phyloP scores from a whole-genome alignment of 2,888 invertebrate genomes.

The Apotomis turbidana region DNA sequence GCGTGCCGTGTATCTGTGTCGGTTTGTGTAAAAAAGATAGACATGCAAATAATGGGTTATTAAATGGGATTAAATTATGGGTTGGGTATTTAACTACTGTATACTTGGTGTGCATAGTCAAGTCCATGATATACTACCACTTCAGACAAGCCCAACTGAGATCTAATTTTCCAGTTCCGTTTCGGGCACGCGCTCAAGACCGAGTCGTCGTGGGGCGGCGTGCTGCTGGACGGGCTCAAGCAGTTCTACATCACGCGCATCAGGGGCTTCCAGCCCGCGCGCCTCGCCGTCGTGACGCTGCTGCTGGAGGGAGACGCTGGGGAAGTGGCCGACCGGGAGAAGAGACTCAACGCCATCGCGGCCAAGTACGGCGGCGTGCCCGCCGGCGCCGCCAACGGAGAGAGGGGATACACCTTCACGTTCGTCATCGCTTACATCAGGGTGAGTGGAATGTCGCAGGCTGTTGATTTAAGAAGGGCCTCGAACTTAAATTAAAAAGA shows the following conservation, averaged over 20 bases:
- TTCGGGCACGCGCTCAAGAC: conserved; percentile 93
- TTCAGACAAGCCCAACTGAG: too few relatives aligned
- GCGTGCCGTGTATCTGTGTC: too few relatives aligned
- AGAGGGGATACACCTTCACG: conserved; percentile 97
- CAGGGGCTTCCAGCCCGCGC: conserved; percentile 91
- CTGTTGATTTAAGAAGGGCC: too few relatives aligned
- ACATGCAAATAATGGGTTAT: too few relatives aligned
- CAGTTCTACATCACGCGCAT: conserved; percentile 93
- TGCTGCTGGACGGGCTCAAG: conserved; percentile 91
- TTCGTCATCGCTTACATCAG: conserved; percentile 99
- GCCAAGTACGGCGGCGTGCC: conserved; percentile 91
- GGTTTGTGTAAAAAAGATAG: too few relatives aligned
- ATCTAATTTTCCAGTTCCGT: conserved; percentile 86
- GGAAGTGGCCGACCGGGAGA: conserved; percentile 85
- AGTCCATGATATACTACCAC: too few relatives aligned
- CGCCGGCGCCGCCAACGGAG: conserved; percentile 96
- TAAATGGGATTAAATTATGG: too few relatives aligned
- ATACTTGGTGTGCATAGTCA: too few relatives aligned
- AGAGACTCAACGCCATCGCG: conserved; percentile 91
- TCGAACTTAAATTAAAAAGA: too few relatives aligned
- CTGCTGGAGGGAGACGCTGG: conserved; percentile 91
- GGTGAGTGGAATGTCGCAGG: conserved; percentile 77
- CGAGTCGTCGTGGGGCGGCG: conserved; percentile 83
- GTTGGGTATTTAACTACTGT: too few relatives aligned
- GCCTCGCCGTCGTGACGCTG: conserved; percentile 95